Base-by-base conservation (phyloP, 1,140 invertebrate genomes). In the Chironomus tepperi region DNA sequence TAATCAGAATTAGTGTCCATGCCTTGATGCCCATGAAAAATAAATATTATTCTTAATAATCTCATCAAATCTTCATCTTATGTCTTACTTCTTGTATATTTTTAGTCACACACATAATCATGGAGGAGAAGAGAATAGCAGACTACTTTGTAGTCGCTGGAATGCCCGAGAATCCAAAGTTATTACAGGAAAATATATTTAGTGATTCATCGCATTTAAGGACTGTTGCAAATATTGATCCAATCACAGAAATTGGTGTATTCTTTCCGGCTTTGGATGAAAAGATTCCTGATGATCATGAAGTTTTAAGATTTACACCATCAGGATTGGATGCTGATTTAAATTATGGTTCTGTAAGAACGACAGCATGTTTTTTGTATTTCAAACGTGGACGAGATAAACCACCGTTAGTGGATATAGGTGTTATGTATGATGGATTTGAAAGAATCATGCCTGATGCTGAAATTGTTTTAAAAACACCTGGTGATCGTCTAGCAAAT, bases 131-230 rank as follows among this genome's bases (percentile, higher is more conserved):
- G 79, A 86, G 90, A 82, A 90, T 94, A 73, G 92, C 91, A 18
- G 92, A 99, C 84, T 98, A 98, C 84, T 99, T 99, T 88, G 96
- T 99, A 75, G 92, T 99, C 57, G 96, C 96, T 80, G 97, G 97
- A 16, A 85, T 99, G 79, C 91, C 94, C 9, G 91, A 92, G 43
- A 88, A 93, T 81, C 87, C 89, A 73, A 85, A 93, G 83, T 85
- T 90, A 80, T 81, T 96, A 21, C 92, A 93, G 79, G 95, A 97
- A 80, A 89, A 88, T 76, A 88, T 89, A 85, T 87, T 89, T 80
- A 86, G 89, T 77, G 91, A 96, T 83, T 89, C 92, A 79, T 89
- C 90, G 9, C 89, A 90, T 78, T 86, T 95, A 3, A 95, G 94
- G 79, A 88, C 85, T 24, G 87, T 86, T 57, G 84, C 87, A 74